Evolutionary conservation across 1,140 invertebrate genomes (phyloP).

Genomic region (Bilobella aurantiaca): DNA sequence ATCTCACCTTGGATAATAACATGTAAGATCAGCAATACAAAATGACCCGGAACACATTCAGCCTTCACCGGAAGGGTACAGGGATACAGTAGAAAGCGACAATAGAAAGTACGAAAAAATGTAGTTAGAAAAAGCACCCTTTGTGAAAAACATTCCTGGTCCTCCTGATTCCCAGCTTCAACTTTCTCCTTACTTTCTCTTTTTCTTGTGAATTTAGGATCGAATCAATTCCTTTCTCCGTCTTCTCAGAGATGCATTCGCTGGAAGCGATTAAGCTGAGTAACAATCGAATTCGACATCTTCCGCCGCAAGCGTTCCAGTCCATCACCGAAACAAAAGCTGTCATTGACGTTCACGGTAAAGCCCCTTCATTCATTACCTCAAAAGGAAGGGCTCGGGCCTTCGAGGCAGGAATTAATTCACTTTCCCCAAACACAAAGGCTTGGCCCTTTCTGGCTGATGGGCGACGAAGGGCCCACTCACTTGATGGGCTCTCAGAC

Average conservation of each 20-base stretch:
- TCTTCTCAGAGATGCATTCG: conserved; percentile 76
- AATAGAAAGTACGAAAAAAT: too few species aligned
- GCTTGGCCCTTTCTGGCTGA: too few species aligned
- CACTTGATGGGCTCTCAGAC: too few species aligned
- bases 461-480: too few species aligned
- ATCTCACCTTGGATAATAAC: conserved; percentile 82
- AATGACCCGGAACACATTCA: too few species aligned
- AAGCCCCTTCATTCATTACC: not conserved
- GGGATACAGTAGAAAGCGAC: too few species aligned
- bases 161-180: not conserved
- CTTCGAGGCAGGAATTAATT: too few species aligned
- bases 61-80: too few species aligned
- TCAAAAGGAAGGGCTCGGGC: too few species aligned
- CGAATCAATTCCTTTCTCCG: conserved; percentile 59
- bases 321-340: conserved; percentile 71
- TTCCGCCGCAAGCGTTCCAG: conserved; percentile 78
- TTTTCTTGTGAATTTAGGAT: conserved; percentile 48
- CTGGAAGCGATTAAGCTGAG: conserved; percentile 75
- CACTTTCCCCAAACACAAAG: too few species aligned
- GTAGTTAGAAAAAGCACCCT: too few species aligned
- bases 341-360: conserved; percentile 75
- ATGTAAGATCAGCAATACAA: conserved; percentile 55
- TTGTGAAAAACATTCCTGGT: too few species aligned
- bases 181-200: not conserved
- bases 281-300: conserved; percentile 70